These are phyloP conservation scores for Microchrysa polita DNA, from an alignment of 2,888 invertebrate species.

Conservation along the genomic window DNA sequence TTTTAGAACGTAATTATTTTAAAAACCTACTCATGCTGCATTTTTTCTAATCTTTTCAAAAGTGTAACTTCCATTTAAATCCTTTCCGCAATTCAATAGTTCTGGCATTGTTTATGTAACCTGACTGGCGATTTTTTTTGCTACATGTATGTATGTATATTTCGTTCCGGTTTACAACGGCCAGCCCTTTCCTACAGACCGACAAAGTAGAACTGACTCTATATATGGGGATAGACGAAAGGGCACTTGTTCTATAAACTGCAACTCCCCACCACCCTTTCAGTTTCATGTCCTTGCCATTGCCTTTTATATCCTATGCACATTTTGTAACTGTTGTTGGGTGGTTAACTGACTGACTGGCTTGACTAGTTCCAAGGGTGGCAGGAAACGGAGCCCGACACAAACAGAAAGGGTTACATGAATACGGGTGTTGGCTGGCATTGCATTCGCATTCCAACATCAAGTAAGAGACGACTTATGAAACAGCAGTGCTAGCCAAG, in stretches of 20 bases:
- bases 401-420: neutral
- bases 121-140: neutral
- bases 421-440: conserved; percentile 10
- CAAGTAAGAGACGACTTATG: conserved; percentile 14
- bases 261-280: neutral
- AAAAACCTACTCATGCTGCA: no score
- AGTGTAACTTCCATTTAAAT: neutral
- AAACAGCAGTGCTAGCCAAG: conserved; percentile 11
- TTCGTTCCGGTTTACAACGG: conserved; percentile 35
- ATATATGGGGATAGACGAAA: neutral
- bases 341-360: conserved; percentile 31
- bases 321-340: conserved; percentile 17
- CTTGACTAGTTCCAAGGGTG: conserved; percentile 8
- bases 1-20: no score
- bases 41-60: no score
- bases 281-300: neutral
- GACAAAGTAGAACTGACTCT: conserved; percentile 8
- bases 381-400: conserved; percentile 18
- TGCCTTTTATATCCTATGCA: neutral
- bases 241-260: conserved; percentile 18
- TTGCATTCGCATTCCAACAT: conserved; percentile 21
- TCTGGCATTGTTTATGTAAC: conserved; percentile 36
- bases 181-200: conserved; percentile 12
- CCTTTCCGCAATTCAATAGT: neutral
- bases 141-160: no score